These are phyloP conservation scores for Yponomeuta evonymella DNA, from an alignment of 2,888 invertebrate genomes.

Conservation along the genomic window DNA sequence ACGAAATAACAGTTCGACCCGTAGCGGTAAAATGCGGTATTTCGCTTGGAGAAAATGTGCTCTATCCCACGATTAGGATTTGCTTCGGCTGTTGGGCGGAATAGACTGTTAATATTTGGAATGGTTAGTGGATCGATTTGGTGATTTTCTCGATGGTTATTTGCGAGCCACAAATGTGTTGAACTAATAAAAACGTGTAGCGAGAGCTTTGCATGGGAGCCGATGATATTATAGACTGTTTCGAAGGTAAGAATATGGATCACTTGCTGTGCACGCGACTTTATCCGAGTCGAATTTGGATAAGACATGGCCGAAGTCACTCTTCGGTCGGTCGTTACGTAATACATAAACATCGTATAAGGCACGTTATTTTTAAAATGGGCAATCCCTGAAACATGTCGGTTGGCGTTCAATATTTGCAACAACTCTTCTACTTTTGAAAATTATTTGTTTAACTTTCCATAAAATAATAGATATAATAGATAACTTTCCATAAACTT, in stretches of 20 bases:
- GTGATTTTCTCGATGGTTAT: not conserved
- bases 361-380: no score
- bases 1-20: constrained; percentile 24
- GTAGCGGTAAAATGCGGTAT: constrained; percentile 45
- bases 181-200: constrained; percentile 6
- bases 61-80: constrained; percentile 55
- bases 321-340: no score
- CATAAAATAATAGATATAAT: no score
- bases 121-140: constrained; percentile 3
- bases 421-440: no score
- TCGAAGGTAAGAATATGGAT: not conserved
- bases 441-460: no score
- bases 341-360: no score
- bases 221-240: not conserved
- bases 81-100: constrained; percentile 36
- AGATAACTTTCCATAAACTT: no score
- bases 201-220: not conserved
- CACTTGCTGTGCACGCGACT: no score
- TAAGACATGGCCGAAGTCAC: no score
- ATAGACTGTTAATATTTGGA: constrained; percentile 11
- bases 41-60: constrained; percentile 32
- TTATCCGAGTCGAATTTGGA: no score
- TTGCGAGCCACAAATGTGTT: not conserved
- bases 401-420: no score
- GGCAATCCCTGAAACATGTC: no score